Conservation (phyloP, 1,140 invertebrate genomes). For the Diplogasteroides magnus region DNA sequence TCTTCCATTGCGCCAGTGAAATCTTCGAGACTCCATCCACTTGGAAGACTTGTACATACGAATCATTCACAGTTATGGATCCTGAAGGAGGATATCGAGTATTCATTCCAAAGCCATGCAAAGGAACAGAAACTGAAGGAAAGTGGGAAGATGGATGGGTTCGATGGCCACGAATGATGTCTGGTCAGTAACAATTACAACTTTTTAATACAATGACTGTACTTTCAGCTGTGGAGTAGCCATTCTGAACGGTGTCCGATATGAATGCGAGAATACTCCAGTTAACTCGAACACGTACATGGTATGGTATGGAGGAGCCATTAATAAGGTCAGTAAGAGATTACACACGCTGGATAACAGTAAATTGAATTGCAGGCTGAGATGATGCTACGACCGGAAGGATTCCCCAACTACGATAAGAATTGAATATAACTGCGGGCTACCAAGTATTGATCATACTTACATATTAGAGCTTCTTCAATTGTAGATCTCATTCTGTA, state of each 20-base stretch:
- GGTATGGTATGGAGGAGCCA: slow-evolving; percentile 7
- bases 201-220: no score
- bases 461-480: no score
- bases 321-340: neutral
- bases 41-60: slow-evolving; percentile 30
- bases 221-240: slow-evolving; percentile 29
- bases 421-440: no score
- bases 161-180: slow-evolving; percentile 30
- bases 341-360: no score
- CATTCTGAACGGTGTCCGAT: slow-evolving; percentile 35
- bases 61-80: slow-evolving; percentile 23
- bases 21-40: slow-evolving; percentile 7
- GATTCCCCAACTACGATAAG: neutral
- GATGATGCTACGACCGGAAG: neutral
- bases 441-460: no score
- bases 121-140: slow-evolving; percentile 19
- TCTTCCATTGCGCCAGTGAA: slow-evolving; percentile 20
- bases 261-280: slow-evolving; percentile 20
- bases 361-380: no score
- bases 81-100: slow-evolving; percentile 6
- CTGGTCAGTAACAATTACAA: no score
- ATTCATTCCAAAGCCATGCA: no score
- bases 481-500: no score
- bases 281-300: slow-evolving; percentile 7
- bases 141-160: slow-evolving; percentile 31